Percentiles rank a stretch among this genome's conserved stretches.
phyloP scores from a whole-genome alignment of 2,888 invertebrate genomes.

The Megastigmus dorsalis region DNA sequence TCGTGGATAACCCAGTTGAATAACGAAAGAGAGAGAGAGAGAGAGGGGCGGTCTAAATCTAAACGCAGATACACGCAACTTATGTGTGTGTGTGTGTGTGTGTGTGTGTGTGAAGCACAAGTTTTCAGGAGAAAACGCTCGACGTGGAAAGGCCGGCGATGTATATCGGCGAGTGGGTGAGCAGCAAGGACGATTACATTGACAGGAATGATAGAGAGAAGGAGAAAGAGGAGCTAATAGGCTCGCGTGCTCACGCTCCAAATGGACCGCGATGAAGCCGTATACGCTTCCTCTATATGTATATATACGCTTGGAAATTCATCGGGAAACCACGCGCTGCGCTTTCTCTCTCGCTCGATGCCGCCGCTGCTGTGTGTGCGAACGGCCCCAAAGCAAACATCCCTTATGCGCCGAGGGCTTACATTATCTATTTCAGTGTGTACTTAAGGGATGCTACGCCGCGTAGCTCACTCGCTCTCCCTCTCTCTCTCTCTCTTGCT shows the following conservation, averaged over 20 bases:
- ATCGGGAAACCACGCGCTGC: constrained; percentile 52
- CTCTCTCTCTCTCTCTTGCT: too few species aligned
- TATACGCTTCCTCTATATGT: too few species aligned
- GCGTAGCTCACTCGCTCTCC: constrained; percentile 49
- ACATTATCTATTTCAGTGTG: constrained; percentile 69
- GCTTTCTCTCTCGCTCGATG: constrained; percentile 1
- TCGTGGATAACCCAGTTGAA: constrained; percentile 9
- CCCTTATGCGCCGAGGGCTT: constrained; percentile 64
- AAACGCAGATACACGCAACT: neutral
- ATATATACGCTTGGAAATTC: constrained; percentile 56
- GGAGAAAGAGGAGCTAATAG: neutral
- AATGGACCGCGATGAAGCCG: constrained; percentile 61
- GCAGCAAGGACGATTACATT: neutral
- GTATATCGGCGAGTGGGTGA: neutral
- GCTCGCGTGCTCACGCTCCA: constrained; percentile 9
- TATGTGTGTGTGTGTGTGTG: neutral
- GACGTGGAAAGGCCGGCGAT: neutral
- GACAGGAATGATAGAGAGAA: neutral
- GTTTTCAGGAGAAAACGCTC: neutral
- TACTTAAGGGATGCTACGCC: constrained; percentile 66
- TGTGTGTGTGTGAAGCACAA: too few species aligned
- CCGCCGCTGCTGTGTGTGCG: constrained; percentile 60
- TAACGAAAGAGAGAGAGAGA: neutral
- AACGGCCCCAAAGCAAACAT: constrained; percentile 68
- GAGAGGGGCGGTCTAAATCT: too few species aligned